Evolutionary conservation across 2,113 vertebrate genomes (phyloP).

Genomic region (Seriola dumerili): DNA sequence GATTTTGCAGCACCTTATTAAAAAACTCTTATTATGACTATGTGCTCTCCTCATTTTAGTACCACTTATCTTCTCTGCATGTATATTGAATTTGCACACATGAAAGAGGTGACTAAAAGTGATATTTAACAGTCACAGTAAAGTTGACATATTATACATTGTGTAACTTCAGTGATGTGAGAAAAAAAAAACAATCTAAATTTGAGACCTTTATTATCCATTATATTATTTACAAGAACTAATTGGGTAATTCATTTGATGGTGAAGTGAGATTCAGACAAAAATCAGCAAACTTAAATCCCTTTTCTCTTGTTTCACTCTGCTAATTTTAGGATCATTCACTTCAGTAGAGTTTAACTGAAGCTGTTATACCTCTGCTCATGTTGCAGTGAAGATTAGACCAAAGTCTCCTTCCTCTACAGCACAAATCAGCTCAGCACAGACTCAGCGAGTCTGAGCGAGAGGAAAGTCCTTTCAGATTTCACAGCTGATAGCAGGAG

Average conservation of each 20-base stretch:
- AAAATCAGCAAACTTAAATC: not conserved
- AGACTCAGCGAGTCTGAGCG: constrained; percentile 30
- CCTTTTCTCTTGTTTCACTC: not conserved
- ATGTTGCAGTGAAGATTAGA: constrained; percentile 60
- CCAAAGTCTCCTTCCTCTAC: constrained; percentile 29
- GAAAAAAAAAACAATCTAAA: no score
- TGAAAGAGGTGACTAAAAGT: not conserved
- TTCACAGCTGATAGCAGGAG: constrained; percentile 64
- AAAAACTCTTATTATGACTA: not conserved
- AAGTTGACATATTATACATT: not conserved
- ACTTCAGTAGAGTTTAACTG: constrained; percentile 23
- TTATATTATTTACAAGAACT: not conserved
- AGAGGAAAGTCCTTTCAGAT: constrained; percentile 62
- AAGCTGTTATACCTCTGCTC: constrained; percentile 28
- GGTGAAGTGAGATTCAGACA: not conserved
- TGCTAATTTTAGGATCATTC: constrained; percentile 17
- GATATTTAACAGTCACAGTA: not conserved
- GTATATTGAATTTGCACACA: not conserved
- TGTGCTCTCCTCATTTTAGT: not conserved
- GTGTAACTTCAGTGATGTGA: not conserved
- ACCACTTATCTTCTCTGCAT: not conserved
- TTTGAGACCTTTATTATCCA: no score
- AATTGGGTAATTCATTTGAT: not conserved
- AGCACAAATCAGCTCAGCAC: constrained; percentile 55
- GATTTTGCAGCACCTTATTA: not conserved